Evolutionary conservation across 2,113 vertebrate species (phyloP).

Genomic region (Anarrhichthys ocellatus): DNA sequence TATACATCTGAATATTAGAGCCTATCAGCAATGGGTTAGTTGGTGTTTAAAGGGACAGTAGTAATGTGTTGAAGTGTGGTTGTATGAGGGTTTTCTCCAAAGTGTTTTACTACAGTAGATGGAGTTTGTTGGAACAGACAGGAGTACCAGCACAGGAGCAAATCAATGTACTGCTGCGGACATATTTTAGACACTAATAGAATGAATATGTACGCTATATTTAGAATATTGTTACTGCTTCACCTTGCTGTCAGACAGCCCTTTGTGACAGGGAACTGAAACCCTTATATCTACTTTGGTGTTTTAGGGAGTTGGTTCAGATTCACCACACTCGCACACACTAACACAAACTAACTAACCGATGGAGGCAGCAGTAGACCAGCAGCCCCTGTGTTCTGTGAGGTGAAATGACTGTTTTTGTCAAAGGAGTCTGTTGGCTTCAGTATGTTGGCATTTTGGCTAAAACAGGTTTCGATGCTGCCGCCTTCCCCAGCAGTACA

Average conservation of each 20-base stretch:
- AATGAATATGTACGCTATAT: background rate
- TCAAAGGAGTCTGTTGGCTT: background rate
- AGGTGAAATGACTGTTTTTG: background rate
- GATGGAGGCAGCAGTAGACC: background rate
- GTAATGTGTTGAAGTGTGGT: background rate
- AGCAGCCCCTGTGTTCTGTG: background rate
- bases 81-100: background rate
- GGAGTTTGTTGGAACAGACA: background rate
- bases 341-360: background rate
- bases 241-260: background rate
- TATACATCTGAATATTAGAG: background rate
- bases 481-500: background rate
- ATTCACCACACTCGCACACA: too few relatives aligned
- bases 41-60: background rate
- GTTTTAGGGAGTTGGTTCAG: background rate
- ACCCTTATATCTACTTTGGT: background rate
- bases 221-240: background rate
- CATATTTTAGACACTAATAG: background rate
- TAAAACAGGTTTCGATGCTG: background rate
- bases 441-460: background rate
- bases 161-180: background rate
- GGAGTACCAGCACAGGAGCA: background rate
- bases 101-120: background rate
- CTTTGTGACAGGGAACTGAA: background rate
- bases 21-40: too few relatives aligned